Percentiles rank a stretch among this genome's conserved stretches.
These are phyloP conservation scores for Conger conger DNA, from an alignment of 2,113 vertebrate genomes.

Conservation along the genomic window DNA sequence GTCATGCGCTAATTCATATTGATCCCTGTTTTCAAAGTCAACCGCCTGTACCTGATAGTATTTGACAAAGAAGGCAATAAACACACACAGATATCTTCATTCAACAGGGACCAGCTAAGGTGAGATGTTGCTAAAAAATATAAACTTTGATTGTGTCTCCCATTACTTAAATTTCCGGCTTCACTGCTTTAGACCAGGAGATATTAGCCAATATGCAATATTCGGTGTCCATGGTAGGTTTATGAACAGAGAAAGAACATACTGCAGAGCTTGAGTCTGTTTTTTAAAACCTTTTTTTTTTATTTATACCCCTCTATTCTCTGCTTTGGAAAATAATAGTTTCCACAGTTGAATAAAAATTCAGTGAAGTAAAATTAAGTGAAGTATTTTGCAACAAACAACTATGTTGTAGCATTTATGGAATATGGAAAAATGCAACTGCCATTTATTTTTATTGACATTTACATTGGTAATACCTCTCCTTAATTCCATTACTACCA, in stretches of 20 bases:
- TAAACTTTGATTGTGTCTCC: neutral
- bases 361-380: no score
- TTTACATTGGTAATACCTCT: neutral
- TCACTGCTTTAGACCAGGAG: no score
- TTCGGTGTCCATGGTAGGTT: no score
- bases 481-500: neutral
- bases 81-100: neutral
- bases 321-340: no score
- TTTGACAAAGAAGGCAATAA: neutral
- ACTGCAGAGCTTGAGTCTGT: no score
- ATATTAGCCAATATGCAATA: no score
- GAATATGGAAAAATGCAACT: neutral
- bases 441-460: neutral
- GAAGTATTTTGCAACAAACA: neutral
- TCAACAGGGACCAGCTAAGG: neutral
- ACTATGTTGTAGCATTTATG: neutral
- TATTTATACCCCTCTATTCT: no score
- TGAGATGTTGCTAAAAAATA: neutral
- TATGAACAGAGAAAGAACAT: no score
- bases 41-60: neutral
- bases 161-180: no score
- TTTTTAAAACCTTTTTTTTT: no score
- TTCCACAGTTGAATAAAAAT: no score
- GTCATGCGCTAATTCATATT: conserved; percentile 1
- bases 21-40: neutral